Base-by-base conservation (phyloP, 2,888 invertebrate species). In the Morpho helenor region DNA sequence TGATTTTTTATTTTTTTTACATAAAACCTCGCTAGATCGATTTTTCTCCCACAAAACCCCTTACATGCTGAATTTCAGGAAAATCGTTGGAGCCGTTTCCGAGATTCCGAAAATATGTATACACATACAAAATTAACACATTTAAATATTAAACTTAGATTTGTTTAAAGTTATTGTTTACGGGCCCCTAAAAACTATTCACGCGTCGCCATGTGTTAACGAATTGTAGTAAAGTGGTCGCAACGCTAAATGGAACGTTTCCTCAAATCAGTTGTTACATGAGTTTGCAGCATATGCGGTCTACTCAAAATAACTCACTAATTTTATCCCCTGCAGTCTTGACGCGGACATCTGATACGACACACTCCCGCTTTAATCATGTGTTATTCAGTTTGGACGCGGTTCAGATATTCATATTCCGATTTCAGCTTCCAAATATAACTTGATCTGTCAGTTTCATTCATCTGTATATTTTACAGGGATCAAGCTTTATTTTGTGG, bases 211-310 rank as follows among this genome's bases (percentile, higher is more conserved):
- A 31, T 45, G 75, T 61, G 71, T 67, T 70, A 72, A 73, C 67
- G 67, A 71, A 67, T 72, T 68, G 44, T 22, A 49, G 52, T 53
- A 39, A 51, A 57, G 71, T 72, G 71, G 74, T 67, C 77, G 71
- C 59, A 70, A 67, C 68, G 68, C 64, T 76, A 77, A 80, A 79
- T 79, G 74, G 71, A 75, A 79, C 75, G 71, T 80, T 84, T 80
- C 82, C 84, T 79, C 74, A 80, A 82, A 79, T 80, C 76, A 75
- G 76, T 77, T 76, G 74, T 79, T 74, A 74, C 74, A 66, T 65
- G 66, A 74, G 73, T 76, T 77, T 77, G 77, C 76, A 72, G 68
- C 71, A 69, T 71, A 74, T 73, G 70, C 66, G 61, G 52, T 60
- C 60, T 50, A 71, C 73, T 76, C 72, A 65, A 80, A 84, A 83